These are phyloP conservation scores for Bembecia ichneumoniformis DNA, from an alignment of 2,888 invertebrate species.

Conservation along the genomic window DNA sequence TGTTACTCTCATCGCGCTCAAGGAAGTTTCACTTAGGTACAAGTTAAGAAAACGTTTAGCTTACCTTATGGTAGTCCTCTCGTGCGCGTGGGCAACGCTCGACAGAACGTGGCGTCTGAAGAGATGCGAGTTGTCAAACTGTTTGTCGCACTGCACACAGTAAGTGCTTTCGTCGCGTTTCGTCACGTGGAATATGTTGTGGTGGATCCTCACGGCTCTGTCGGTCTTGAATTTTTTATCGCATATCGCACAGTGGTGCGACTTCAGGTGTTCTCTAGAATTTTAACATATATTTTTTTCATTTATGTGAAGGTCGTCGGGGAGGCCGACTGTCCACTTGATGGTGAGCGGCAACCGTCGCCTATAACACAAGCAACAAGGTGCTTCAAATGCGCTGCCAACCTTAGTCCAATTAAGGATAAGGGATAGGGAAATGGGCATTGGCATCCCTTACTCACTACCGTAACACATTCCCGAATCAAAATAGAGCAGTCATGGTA, in stretches of 20 bases:
- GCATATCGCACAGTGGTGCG: constrained; percentile 7
- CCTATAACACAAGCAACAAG: too few relatives aligned
- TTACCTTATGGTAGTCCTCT: constrained; percentile 10
- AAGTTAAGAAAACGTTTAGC: background rate
- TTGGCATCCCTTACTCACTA: too few relatives aligned
- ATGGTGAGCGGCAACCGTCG: too few relatives aligned
- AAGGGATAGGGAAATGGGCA: too few relatives aligned
- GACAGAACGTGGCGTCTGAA: constrained; percentile 22
- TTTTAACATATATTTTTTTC: background rate
- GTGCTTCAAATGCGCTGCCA: too few relatives aligned
- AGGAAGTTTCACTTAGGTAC: too few relatives aligned
- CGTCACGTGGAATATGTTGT: constrained; percentile 2
- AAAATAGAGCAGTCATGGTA: too few relatives aligned
- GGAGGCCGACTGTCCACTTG: too few relatives aligned
- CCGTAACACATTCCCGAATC: too few relatives aligned
- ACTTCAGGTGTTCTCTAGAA: background rate
- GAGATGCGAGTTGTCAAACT: constrained; percentile 15
- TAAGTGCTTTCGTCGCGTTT: constrained; percentile 17
- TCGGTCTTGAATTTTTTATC: constrained; percentile 5
- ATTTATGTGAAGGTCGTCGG: too few relatives aligned
- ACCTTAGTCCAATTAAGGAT: too few relatives aligned
- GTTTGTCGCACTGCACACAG: constrained; percentile 32
- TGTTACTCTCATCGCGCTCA: too few relatives aligned
- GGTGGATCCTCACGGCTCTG: constrained; percentile 4
- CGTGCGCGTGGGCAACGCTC: constrained; percentile 13